Evolutionary conservation across 2,888 invertebrate species (phyloP).

Genomic region (Meteorus cinctellus): DNA sequence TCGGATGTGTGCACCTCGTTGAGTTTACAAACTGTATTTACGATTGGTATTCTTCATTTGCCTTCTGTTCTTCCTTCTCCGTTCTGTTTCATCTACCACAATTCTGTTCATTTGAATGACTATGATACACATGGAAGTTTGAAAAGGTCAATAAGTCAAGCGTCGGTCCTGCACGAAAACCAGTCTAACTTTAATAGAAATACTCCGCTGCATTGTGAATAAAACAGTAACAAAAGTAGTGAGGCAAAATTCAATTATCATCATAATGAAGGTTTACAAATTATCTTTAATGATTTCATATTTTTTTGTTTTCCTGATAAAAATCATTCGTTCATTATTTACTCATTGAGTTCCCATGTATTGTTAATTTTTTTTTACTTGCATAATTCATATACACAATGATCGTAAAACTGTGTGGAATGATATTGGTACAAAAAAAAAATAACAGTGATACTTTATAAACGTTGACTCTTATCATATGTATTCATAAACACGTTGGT

Average conservation of each 20-base stretch:
- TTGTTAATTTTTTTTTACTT: neutral
- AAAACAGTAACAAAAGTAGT: neutral
- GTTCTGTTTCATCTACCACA: neutral
- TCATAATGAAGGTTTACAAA: neutral
- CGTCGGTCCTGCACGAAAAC: neutral
- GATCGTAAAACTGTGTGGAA: neutral
- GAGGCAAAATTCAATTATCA: neutral
- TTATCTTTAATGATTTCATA: neutral
- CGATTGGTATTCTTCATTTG: neutral
- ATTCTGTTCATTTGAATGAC: neutral
- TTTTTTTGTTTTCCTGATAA: neutral
- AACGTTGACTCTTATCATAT: neutral
- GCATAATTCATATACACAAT: neutral
- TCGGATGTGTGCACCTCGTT: slow-evolving; percentile 1
- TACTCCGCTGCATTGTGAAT: neutral
- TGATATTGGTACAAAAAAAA: neutral
- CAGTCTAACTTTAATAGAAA: neutral
- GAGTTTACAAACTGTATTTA: neutral
- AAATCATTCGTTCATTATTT: neutral
- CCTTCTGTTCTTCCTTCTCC: neutral
- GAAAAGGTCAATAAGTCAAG: neutral
- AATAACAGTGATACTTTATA: neutral
- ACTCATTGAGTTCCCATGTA: neutral
- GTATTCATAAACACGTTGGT: neutral
- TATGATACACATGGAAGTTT: neutral